Evolutionary conservation across 2,888 invertebrate genomes (phyloP), one percentile per base, ranked within the genome.

Genomic region (Tetramorium bicarinatum): DNA sequence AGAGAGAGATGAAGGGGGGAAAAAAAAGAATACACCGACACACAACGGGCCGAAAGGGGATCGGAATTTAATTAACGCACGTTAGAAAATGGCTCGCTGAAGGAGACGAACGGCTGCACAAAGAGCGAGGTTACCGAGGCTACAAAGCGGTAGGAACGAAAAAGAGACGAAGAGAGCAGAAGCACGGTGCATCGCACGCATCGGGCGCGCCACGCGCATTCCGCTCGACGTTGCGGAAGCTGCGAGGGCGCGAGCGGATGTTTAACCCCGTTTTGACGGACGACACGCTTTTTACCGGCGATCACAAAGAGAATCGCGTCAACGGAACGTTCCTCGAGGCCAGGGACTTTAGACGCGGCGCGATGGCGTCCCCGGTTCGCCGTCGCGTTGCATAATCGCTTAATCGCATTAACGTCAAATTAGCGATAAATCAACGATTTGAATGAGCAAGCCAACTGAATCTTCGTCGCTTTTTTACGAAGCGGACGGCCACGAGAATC

Each of bases 11-110:
- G 3, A 21, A 54, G 21, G 29, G 29, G 2, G 61, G n/a, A 66
- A 29, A 21, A 66, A 66, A 49, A 56, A 25, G 44, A 21, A 62
- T 69, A 34, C 11, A 38, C 56, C 47, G 79, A 54, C 34, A 34
- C 41, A 18, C 66, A 61, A 44, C 41, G 59, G 49, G 49, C 66
- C 75, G 85, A 83, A 83, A 85, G 85, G 75, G 69, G 84, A 88
- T 85, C 74, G 87, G 86, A 84, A 85, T 87, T 88, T 82, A 87
- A 87, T 90, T 87, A 83, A 86, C 89, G 85, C 87, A 81, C 82
- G 86, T 86, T 83, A 85, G 84, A 52, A 86, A 86, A 87, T 85
- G 87, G 64, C 38, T 80, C 79, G 71, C 38, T 83, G 88, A 80
- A 87, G 75, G 85, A 77, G 80, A 85, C 61, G 84, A 76, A 64